These are phyloP conservation scores for Heloderma charlesbogerti DNA, from an alignment of 2,113 vertebrate species.

Conservation along the genomic window DNA sequence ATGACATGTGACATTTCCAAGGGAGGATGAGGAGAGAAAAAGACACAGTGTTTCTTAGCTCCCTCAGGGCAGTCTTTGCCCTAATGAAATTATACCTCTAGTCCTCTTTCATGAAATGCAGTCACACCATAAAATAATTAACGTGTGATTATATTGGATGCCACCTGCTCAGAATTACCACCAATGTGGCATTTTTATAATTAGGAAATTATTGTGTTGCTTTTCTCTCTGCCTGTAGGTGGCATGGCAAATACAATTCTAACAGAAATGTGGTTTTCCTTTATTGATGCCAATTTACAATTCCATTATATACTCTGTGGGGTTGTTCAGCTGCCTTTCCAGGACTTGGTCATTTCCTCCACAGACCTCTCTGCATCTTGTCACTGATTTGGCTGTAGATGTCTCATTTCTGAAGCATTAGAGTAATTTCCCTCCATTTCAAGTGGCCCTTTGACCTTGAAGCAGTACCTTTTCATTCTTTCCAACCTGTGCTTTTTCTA, in stretches of 20 bases:
- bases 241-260: not conserved
- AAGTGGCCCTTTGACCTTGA: not conserved
- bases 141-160: not conserved
- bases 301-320: not conserved
- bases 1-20: not conserved
- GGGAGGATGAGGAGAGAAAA: not conserved
- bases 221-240: not conserved
- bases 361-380: not conserved
- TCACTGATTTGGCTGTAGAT: not conserved
- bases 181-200: not conserved
- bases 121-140: slow-evolving; percentile 20
- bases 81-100: not conserved
- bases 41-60: not conserved
- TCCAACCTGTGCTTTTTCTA: not conserved
- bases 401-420: not conserved
- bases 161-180: not conserved
- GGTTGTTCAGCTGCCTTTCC: fast-evolving
- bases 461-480: not conserved
- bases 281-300: not conserved
- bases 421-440: not conserved
- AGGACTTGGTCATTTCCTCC: not conserved
- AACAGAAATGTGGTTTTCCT: not conserved
- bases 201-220: slow-evolving; percentile 16
- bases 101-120: slow-evolving; percentile 9
- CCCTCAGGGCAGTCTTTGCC: not conserved